Evolutionary conservation across 2,888 invertebrate species (phyloP).

Genomic region (Leptopilina myrica): DNA sequence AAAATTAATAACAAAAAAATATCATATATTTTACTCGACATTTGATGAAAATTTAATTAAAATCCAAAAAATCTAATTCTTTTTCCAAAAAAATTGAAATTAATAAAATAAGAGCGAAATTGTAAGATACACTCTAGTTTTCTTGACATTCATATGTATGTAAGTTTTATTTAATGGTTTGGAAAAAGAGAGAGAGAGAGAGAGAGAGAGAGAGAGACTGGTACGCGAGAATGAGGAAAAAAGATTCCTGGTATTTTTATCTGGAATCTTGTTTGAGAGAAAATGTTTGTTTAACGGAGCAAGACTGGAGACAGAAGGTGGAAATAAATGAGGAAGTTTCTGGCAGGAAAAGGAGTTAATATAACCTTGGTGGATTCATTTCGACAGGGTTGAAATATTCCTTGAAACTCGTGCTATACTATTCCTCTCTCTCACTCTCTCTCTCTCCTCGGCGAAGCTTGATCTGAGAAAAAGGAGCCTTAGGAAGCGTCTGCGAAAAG

Average conservation of each 20-base stretch:
- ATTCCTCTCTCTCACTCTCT: background rate
- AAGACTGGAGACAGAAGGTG: constrained; percentile 27
- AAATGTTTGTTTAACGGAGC: constrained; percentile 28
- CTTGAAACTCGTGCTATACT: constrained; percentile 20
- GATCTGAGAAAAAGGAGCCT: constrained; percentile 15
- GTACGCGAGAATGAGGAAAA: background rate
- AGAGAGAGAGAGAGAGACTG: background rate
- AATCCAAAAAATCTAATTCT: no score
- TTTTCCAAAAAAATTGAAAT: no score
- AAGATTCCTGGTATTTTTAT: background rate
- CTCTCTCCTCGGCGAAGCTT: background rate
- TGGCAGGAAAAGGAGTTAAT: constrained; percentile 30
- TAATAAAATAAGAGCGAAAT: no score
- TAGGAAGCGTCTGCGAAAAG: background rate
- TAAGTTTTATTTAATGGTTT: no score
- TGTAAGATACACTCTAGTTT: no score
- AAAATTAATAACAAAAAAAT: no score
- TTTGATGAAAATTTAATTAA: no score
- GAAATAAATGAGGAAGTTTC: constrained; percentile 38
- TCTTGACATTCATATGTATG: no score
- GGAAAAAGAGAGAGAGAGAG: no score
- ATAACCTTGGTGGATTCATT: constrained; percentile 29
- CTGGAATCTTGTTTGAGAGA: constrained; percentile 3
- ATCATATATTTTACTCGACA: no score
- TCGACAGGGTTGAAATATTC: constrained; percentile 38